A percentile compares a stretch with the other conserved stretches of the same genome.
phyloP scores from a whole-genome alignment of 1,140 invertebrate genomes.

The Thalassaphorura encarpata region DNA sequence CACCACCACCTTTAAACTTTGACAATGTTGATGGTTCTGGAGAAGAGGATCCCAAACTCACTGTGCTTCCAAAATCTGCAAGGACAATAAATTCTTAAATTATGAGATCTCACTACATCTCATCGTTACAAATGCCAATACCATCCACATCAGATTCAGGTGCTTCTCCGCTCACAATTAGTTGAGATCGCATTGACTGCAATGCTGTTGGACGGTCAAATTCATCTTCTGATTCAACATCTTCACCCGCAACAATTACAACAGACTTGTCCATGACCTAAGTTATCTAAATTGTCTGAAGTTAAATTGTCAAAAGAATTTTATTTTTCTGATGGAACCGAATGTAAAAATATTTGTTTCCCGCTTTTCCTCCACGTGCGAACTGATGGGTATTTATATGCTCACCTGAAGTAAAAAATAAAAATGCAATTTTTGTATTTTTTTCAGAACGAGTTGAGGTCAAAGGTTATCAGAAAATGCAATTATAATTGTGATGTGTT shows the following conservation, averaged over 20 bases:
- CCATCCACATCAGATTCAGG: conserved; percentile 24
- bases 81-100: not conserved
- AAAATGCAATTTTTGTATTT: too few relatives aligned
- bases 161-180: conserved; percentile 19
- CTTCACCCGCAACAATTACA: conserved; percentile 7
- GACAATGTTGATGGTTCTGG: not conserved
- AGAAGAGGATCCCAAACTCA: conserved; percentile 7
- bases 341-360: too few relatives aligned
- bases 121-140: not conserved
- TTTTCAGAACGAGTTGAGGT: too few relatives aligned
- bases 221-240: conserved; percentile 20
- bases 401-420: too few relatives aligned
- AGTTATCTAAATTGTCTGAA: too few relatives aligned
- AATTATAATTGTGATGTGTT: too few relatives aligned
- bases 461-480: too few relatives aligned
- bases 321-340: too few relatives aligned
- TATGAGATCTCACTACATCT: not conserved
- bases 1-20: not conserved
- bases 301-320: too few relatives aligned
- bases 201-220: conserved; percentile 6
- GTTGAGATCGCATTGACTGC: not conserved
- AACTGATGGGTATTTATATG: too few relatives aligned
- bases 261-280: too few relatives aligned
- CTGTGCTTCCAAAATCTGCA: conserved; percentile 24
- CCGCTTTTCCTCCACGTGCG: too few relatives aligned